Evolutionary conservation across 1,140 invertebrate species (phyloP), one percentile per base, ranked within the genome.

Genomic region (Pinna nobilis): DNA sequence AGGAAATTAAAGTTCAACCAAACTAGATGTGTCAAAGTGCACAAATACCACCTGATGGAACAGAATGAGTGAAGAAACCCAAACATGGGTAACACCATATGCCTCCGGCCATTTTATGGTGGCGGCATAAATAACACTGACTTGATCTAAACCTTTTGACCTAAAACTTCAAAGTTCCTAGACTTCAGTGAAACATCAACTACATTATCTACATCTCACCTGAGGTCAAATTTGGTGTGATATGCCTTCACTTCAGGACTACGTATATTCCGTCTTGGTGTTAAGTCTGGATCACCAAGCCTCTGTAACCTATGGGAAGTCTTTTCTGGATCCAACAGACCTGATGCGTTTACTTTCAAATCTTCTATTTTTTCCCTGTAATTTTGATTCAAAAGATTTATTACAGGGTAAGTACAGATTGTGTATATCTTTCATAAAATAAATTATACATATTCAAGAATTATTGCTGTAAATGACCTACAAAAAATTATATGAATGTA

Each of bases 321-420:
- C 32, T 76, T 71, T 30, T 76, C 74, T 63, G 74, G 74, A 39
- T 78, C 76, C n/a, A 78, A 39, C 7, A 66, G 60, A n/a, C 76
- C 76, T 25, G 76, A 53, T 18, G 76, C 76, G 66, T 70, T 61
- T 6, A 78, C 76, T 23, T 49, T 33, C 30, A 73, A 59, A 18
- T 70, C 76, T 50, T 78, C 66, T 13, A 50, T 35, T 30, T 66
- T 73, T 35, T 78, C 76, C 47, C 76, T 78, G 25, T 23, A 75
- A 59, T 15, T n/a, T n/a, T n/a, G 18, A n/a, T n/a, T n/a, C n/a
- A n/a, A n/a, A n/a, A n/a, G n/a, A n/a, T n/a, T n/a, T n/a, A n/a
- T n/a, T n/a, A n/a, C n/a, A n/a, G n/a, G n/a, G n/a, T n/a, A n/a
- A n/a, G n/a, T n/a, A n/a, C n/a, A n/a, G n/a, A n/a, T n/a, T n/a